Evolutionary conservation across 2,888 invertebrate species (phyloP).

Genomic region (Lepetodrilus schrolli): DNA sequence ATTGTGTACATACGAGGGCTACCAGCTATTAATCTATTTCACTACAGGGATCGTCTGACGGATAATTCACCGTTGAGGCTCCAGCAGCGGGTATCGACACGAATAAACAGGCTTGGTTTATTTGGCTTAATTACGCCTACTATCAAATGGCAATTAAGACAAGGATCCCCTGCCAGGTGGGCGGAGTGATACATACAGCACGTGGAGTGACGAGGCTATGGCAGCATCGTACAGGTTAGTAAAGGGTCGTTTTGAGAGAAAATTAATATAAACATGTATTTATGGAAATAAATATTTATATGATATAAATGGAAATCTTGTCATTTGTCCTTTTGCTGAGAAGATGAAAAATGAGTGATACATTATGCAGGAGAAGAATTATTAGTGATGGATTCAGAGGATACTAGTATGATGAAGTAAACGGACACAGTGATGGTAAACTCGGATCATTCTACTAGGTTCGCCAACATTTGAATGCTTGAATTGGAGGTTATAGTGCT

Average conservation of each 20-base stretch:
- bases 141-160: conserved; percentile 21
- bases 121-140: conserved; percentile 12
- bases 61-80: neutral
- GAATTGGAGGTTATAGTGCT: too few species aligned
- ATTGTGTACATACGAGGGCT: neutral
- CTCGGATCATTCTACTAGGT: too few species aligned
- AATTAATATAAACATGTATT: too few species aligned
- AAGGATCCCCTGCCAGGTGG: conserved; percentile 7
- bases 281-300: too few species aligned
- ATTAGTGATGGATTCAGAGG: too few species aligned
- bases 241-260: neutral
- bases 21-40: conserved; percentile 22
- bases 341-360: too few species aligned
- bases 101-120: neutral
- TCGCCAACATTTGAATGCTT: too few species aligned
- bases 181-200: neutral
- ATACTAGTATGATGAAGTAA: too few species aligned
- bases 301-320: too few species aligned
- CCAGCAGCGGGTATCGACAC: neutral
- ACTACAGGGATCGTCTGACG: neutral
- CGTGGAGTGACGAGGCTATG: neutral
- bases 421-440: too few species aligned
- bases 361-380: too few species aligned
- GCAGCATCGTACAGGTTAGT: neutral
- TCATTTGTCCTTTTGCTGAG: too few species aligned